Conservation (phyloP, 2,797 vertebrate genomes). For the Onychomys torridus region DNA sequence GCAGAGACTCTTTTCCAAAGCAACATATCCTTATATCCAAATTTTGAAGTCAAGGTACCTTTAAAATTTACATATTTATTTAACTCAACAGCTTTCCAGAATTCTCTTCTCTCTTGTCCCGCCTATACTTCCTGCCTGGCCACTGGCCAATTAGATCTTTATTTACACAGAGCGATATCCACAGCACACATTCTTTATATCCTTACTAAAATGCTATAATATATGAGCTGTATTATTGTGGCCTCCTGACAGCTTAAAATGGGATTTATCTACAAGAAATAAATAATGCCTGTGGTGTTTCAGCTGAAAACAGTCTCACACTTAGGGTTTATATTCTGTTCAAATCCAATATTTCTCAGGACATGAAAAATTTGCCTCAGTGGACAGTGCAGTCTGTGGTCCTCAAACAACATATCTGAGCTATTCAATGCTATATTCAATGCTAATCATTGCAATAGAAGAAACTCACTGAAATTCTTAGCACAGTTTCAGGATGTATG, state of each 20-base stretch:
- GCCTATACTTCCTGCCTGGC: no score
- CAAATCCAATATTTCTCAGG: background rate
- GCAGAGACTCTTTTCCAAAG: no score
- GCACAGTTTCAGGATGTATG: background rate
- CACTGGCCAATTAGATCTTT: no score
- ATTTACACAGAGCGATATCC: no score
- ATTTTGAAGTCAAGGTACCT: no score
- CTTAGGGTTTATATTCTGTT: background rate
- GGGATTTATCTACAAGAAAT: background rate
- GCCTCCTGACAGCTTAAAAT: background rate
- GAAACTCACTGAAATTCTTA: background rate
- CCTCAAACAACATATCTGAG: background rate
- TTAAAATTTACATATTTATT: no score
- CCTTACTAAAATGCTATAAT: background rate
- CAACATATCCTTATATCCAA: no score
- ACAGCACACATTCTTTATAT: background rate
- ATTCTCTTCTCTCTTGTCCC: no score
- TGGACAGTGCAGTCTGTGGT: background rate
- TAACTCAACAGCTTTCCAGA: no score
- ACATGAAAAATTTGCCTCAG: background rate
- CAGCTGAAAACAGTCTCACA: background rate
- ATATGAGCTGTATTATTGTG: background rate
- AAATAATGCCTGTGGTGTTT: background rate
- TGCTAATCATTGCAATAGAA: background rate
- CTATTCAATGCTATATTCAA: background rate